Evolutionary conservation across 2,113 vertebrate genomes (phyloP), one percentile per base, ranked within the genome.

Genomic region (Toxotes jaculatrix): DNA sequence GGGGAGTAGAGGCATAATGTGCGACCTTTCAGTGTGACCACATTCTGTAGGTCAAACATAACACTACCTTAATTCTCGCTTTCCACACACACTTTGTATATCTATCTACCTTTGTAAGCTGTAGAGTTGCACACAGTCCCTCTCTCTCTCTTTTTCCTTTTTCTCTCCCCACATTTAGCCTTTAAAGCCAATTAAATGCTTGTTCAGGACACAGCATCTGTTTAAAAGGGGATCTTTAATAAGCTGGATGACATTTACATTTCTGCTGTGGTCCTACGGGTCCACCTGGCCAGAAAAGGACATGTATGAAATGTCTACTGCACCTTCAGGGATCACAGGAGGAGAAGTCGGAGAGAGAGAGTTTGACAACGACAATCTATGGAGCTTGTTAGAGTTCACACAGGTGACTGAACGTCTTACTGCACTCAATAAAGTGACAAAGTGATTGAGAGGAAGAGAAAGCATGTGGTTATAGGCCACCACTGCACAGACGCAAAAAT

Each of bases 181-280:
- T 70, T 82, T 14, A 62, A 27, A 63, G 63, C 73, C 70, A 77
- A 69, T 65, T 57, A 67, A 47, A 74, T 2, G 14, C 43, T 5
- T 31, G 31, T 62, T 77, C 51, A 47, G 19, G n/a, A 67, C 42
- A 34, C 5, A 6, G 21, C 42, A 19, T 43, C 3, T 17, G 5
- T 60, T 49, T 55, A 31, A 72, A 43, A 65, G 5, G 27, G 1
- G 5, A 4, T 57, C 64, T 66, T 76, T 69, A 76, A 82, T 80
- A 60, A 67, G 59, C 1, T 9, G 1, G 17, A 27, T 74, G 71
- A 51, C 83, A 80, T 88, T 85, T 76, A 64, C 45, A 60, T 45
- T 61, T 36, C 43, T 51, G 14, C 49, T 60, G 38, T 61, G 38
- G 61, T 47, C 45, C 57, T 21, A 5, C 62, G 16, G n/a, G 31